A percentile compares a stretch with the other conserved stretches of the same genome.
Conservation (phyloP, 1,140 invertebrate species). For the Tetramorium alpestre region DNA sequence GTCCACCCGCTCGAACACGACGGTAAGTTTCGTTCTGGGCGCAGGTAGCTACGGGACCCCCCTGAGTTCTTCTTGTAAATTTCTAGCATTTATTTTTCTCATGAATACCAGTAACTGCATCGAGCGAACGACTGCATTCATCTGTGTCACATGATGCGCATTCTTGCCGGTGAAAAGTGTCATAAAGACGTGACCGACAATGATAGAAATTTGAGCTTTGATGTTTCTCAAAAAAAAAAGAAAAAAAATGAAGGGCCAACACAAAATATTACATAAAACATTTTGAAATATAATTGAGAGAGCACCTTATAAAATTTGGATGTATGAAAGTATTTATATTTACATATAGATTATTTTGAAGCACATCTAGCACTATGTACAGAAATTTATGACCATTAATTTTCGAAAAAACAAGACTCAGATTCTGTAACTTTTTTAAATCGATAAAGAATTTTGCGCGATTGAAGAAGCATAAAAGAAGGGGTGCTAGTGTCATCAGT, state of each 20-base stretch:
- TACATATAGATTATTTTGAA: not conserved
- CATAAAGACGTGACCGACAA: not conserved
- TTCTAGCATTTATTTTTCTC: constrained; percentile 65
- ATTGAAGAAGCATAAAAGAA: not conserved
- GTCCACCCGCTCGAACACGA: not conserved
- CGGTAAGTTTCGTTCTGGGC: not conserved
- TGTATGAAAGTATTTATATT: not conserved
- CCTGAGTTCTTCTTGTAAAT: constrained; percentile 53
- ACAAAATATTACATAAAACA: not conserved
- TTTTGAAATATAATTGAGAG: not conserved
- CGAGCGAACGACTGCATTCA: not conserved
- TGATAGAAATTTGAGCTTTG: not conserved
- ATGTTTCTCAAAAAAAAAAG: not conserved
- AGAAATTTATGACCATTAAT: not conserved
- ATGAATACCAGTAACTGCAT: not conserved
- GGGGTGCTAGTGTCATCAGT: not conserved
- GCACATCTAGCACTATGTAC: not conserved
- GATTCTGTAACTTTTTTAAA: not conserved
- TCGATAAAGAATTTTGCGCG: not conserved
- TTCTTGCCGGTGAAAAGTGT: not conserved
- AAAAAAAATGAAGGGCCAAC: not conserved
- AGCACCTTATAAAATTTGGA: not conserved
- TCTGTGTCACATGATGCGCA: constrained; percentile 64
- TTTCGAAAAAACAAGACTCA: not conserved
- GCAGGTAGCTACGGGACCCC: constrained; percentile 11